A percentile compares a stretch with the other conserved stretches of the same genome.
Evolutionary conservation across 30 jellyfish, hydroid and myxozoan genomes (phyloP).

Genomic region (Aurelia aurita): DNA sequence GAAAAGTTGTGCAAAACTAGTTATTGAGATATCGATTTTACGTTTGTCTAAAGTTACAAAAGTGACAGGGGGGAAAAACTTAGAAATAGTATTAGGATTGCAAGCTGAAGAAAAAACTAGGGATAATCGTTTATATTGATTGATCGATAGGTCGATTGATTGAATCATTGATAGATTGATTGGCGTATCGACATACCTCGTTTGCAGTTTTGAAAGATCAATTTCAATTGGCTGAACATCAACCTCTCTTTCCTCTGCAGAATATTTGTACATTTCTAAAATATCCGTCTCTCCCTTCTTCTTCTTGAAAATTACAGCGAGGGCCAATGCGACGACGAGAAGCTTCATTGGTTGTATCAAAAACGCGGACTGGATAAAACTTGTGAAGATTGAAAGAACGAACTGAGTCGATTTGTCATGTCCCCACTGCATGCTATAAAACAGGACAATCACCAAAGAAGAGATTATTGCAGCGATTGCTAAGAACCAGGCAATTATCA

Average conservation of each 20-base stretch:
- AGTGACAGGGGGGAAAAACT: too few relatives aligned
- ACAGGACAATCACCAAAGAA: slow-evolving; percentile 60
- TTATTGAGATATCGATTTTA: too few relatives aligned
- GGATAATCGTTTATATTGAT: too few relatives aligned
- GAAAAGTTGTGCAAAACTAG: too few relatives aligned
- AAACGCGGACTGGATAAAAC: slow-evolving; percentile 80
- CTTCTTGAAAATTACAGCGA: slow-evolving; percentile 67
- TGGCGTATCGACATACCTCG: slow-evolving; percentile 5
- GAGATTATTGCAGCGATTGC: slow-evolving; percentile 28
- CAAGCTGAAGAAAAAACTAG: too few relatives aligned
- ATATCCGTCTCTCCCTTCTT: slow-evolving; percentile 44
- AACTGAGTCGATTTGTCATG: slow-evolving; percentile 72
- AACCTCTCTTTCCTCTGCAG: slow-evolving; percentile 33
- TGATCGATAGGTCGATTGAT: too few relatives aligned
- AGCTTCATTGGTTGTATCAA: slow-evolving; percentile 81
- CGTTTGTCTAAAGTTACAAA: too few relatives aligned
- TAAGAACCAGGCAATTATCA: slow-evolving; percentile 56
- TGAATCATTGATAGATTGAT: too few relatives aligned
- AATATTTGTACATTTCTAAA: slow-evolving; percentile 51
- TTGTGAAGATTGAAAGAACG: slow-evolving; percentile 69
- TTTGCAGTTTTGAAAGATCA: slow-evolving; percentile 44
- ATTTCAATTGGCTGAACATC: slow-evolving; percentile 8
- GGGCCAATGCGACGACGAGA: slow-evolving; percentile 58
- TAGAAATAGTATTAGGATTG: too few relatives aligned
- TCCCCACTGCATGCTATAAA: slow-evolving; percentile 94